These are phyloP conservation scores for Bubo bubo DNA, from an alignment of 2,113 vertebrate genomes.

Conservation along the genomic window DNA sequence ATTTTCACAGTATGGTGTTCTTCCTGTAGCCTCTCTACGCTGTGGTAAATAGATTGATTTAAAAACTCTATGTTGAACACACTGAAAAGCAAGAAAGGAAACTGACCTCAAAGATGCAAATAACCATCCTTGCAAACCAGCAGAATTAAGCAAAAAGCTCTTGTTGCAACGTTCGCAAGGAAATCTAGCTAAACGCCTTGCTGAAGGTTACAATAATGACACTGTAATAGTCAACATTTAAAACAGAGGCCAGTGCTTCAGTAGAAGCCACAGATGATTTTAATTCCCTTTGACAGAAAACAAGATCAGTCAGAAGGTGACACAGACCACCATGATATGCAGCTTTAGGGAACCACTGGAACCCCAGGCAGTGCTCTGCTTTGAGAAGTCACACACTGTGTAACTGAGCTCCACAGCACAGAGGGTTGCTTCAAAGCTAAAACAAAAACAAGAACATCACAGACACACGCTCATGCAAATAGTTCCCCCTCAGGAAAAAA, in stretches of 20 bases:
- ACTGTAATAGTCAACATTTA: neutral
- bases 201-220: neutral
- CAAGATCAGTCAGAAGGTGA: neutral
- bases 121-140: neutral
- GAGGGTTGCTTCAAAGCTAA: neutral
- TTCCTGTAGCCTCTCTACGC: neutral
- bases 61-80: rapidly evolving
- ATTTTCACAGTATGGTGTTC: neutral
- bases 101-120: neutral
- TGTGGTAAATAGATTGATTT: neutral
- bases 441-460: neutral
- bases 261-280: neutral
- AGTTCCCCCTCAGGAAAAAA: neutral
- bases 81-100: neutral
- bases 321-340: rapidly evolving
- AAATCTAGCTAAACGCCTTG: neutral
- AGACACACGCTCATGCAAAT: neutral
- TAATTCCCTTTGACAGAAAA: neutral
- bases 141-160: neutral
- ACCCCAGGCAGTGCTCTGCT: neutral
- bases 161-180: neutral
- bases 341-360: neutral
- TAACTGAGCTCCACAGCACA: neutral
- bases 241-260: neutral
- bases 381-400: neutral